A percentile compares a stretch with the other conserved stretches of the same genome.
phyloP scores from a whole-genome alignment of 2,797 vertebrate species.

The Yasuhikotakia modesta region DNA sequence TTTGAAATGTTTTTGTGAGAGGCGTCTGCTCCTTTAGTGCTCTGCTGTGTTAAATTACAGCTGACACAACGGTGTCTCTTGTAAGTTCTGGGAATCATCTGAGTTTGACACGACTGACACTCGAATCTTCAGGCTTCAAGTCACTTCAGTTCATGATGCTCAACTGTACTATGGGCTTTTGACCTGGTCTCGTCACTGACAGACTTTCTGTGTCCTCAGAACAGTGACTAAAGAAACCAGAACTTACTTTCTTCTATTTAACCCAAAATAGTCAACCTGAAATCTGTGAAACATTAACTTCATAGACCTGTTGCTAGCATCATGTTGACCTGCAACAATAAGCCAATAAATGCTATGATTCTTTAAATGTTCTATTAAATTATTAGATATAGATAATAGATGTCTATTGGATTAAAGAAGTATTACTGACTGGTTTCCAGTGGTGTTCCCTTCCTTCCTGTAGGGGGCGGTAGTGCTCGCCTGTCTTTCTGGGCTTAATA shows the following conservation, averaged over 20 bases:
- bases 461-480: slow-evolving; percentile 55
- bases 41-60: neutral
- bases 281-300: neutral
- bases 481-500: slow-evolving; percentile 66
- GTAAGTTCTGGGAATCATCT: slow-evolving; percentile 61
- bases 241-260: neutral
- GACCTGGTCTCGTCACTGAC: slow-evolving; percentile 61
- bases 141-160: slow-evolving; percentile 74
- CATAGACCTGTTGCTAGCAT: neutral
- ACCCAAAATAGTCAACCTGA: neutral
- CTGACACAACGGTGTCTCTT: neutral
- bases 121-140: slow-evolving; percentile 45
- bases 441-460: slow-evolving; percentile 19
- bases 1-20: neutral
- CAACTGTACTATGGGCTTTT: slow-evolving; percentile 71
- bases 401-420: neutral
- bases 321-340: slow-evolving; percentile 14
- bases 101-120: slow-evolving; percentile 61
- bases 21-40: slow-evolving; percentile 7
- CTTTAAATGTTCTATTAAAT: neutral
- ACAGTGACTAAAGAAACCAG: slow-evolving; percentile 59
- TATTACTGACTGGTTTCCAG: neutral
- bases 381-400: neutral
- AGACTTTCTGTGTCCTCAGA: slow-evolving; percentile 66
- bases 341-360: neutral